Percentiles rank a stretch among this genome's conserved stretches.
Conservation (phyloP, 2,113 vertebrate species). For the Amphiprion percula region DNA sequence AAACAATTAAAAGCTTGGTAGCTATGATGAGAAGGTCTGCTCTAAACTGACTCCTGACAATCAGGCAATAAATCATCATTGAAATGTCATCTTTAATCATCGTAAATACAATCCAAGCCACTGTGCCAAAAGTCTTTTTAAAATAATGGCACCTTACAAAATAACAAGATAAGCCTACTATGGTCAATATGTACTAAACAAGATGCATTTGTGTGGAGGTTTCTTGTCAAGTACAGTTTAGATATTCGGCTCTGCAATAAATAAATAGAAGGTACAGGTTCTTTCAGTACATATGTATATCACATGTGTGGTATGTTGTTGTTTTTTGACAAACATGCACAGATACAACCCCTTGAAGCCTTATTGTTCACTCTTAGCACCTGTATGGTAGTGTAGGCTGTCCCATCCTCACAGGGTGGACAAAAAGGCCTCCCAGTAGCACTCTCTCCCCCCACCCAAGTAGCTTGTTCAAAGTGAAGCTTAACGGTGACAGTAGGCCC, state of each 20-base stretch:
- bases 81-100: slow-evolving; percentile 74
- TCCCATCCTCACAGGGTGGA: slow-evolving; percentile 79
- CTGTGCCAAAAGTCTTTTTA: slow-evolving; percentile 53
- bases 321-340: slow-evolving; percentile 33
- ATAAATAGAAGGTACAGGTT: slow-evolving; percentile 51
- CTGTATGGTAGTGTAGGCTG: slow-evolving; percentile 78
- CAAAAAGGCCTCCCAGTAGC: slow-evolving; percentile 76
- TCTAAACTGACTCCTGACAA: not conserved
- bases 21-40: too few species aligned
- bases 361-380: slow-evolving; percentile 65
- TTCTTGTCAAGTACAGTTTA: not conserved
- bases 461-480: slow-evolving; percentile 80
- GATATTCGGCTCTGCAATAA: slow-evolving; percentile 49
- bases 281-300: not conserved
- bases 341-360: not conserved
- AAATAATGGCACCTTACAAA: slow-evolving; percentile 65
- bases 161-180: slow-evolving; percentile 41
- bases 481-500: slow-evolving; percentile 75
- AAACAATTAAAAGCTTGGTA: too few species aligned
- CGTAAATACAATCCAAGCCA: slow-evolving; percentile 66
- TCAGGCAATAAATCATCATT: not conserved
- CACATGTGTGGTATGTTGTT: not conserved
- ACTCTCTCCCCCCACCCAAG: slow-evolving; percentile 83
- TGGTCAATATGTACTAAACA: slow-evolving; percentile 55
- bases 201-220: slow-evolving; percentile 30